Conservation (phyloP, 2,113 vertebrate genomes). For the Stomatorhinus ivindoensis region DNA sequence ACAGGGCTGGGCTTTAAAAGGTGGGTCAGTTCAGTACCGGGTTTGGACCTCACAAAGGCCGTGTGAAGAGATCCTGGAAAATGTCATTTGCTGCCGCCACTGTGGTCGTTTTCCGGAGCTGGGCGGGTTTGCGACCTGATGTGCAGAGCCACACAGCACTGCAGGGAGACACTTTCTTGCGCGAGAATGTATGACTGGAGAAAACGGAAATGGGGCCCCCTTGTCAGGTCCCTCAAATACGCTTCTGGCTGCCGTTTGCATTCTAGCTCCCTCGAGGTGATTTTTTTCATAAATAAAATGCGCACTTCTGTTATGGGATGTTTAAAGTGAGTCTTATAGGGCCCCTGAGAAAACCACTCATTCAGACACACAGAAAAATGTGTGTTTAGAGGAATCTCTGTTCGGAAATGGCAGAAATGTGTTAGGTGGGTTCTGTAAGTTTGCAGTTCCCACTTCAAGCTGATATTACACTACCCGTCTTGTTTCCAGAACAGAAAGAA, state of each 20-base stretch:
- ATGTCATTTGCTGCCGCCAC: not conserved
- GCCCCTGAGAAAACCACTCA: not conserved
- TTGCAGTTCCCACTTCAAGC: not conserved
- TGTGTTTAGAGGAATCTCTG: not conserved
- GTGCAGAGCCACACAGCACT: not conserved
- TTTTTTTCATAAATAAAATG: not conserved
- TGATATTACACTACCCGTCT: not conserved
- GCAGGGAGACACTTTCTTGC: not conserved
- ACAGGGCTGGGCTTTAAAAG: not conserved
- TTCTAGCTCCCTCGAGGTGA: not conserved
- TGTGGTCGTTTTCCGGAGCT: not conserved
- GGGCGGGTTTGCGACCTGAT: not conserved
- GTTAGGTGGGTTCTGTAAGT: not conserved
- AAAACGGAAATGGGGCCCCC: not conserved
- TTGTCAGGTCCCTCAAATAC: not conserved
- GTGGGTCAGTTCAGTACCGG: too few species aligned
- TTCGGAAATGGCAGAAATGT: not conserved
- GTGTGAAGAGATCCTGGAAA: not conserved
- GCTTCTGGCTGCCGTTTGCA: not conserved
- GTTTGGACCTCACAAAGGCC: not conserved
- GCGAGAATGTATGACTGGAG: not conserved
- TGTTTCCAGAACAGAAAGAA: not conserved
- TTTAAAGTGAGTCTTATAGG: not conserved
- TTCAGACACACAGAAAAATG: not conserved
- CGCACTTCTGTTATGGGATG: not conserved